Evolutionary conservation across 2,797 vertebrate species (phyloP).

Genomic region (Galaxias olidus): DNA sequence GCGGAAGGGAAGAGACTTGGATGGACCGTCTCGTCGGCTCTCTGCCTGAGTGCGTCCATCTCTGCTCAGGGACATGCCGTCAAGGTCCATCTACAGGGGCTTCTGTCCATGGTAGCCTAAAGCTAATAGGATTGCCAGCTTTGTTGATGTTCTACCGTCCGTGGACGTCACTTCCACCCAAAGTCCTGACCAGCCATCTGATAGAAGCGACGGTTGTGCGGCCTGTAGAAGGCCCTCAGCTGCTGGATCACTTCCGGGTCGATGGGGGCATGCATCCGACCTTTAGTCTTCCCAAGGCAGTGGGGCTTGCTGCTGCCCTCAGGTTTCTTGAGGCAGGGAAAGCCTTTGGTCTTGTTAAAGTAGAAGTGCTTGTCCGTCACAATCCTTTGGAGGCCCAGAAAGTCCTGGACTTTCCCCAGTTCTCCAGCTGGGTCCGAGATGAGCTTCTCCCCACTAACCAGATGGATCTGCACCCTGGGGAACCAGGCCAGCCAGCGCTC

Average conservation of each 20-base stretch:
- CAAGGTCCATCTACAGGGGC: slow-evolving; percentile 17
- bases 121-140: neutral
- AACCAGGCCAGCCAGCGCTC: slow-evolving; percentile 82
- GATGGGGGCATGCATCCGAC: slow-evolving; percentile 75
- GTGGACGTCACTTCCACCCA: slow-evolving; percentile 75
- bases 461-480: slow-evolving; percentile 78
- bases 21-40: slow-evolving; percentile 13
- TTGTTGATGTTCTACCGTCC: too few relatives aligned
- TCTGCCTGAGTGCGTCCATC: slow-evolving; percentile 21
- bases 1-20: slow-evolving; percentile 12
- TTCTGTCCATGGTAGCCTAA: slow-evolving; percentile 7
- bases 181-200: slow-evolving; percentile 80
- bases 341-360: slow-evolving; percentile 85
- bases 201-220: slow-evolving; percentile 79
- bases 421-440: slow-evolving; percentile 80
- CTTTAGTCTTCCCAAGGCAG: slow-evolving; percentile 82
- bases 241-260: slow-evolving; percentile 68
- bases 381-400: slow-evolving; percentile 80
- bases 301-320: slow-evolving; percentile 83
- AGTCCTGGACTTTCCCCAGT: slow-evolving; percentile 81
- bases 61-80: slow-evolving; percentile 7
- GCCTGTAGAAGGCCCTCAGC: slow-evolving; percentile 80
- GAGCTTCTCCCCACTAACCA: slow-evolving; percentile 80
- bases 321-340: slow-evolving; percentile 82
- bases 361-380: slow-evolving; percentile 85